Evolutionary conservation across 2,113 vertebrate genomes (phyloP), one percentile per base, ranked within the genome.

Genomic region (Periophthalmus modestus): DNA sequence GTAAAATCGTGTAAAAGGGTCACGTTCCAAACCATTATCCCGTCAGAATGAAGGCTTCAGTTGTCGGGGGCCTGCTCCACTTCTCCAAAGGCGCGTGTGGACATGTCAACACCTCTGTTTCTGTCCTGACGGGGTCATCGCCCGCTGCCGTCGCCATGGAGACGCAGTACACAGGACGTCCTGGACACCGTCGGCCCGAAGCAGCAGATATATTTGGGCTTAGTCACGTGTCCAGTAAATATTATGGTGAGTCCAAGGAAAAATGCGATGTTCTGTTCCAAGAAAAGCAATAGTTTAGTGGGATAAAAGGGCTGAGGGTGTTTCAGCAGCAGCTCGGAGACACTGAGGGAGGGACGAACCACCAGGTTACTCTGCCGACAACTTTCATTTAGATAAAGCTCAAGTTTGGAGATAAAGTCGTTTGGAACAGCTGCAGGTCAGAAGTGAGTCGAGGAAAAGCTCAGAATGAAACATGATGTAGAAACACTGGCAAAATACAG

Each of bases 151-250:
- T 80, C 73, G 43, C 85, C 50, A 14, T 62, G 9, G 86, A 80
- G 78, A 87, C 78, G 70, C 58, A 77, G 77, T 83, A 84, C 88
- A 91, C 85, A 90, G 18, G 62, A 75, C 63, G 0, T 19, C 57
- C 62, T 4, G 86, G 74, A 72, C 71, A 81, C 5, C 78, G 50
- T 89, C 79, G 81, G 73, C 58, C 80, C 47, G 15, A 69, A 62
- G 28, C 62, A n/a, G 21, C 50, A 39, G 28, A 82, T 72, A 82
- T 72, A 65, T 75, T 71, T 72, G 23, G 15, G 19, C 28, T 75
- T 69, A 66, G 69, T 69, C 39, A 66, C 43, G 61, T 73, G 77
- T 73, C 39, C 62, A 63, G 46, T 72, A 47, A 81, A 79, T 77
- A 69, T 78, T 87, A 78, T 50, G 69, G 5, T 43, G 58, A 71